phyloP scores from a whole-genome alignment of 2,797 vertebrate genomes.

The Hoplostethus mediterraneus region DNA sequence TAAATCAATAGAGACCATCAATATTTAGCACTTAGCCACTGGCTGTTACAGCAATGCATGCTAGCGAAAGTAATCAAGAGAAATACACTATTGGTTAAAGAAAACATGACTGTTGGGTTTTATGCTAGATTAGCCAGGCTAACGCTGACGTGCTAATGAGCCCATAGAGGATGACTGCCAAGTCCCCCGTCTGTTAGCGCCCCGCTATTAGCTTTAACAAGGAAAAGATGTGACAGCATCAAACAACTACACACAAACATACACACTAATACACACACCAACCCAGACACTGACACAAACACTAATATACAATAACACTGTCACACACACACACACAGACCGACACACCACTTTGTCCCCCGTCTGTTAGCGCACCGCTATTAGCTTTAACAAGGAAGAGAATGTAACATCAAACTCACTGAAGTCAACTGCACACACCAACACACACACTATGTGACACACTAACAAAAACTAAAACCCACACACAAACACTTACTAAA shows the following conservation, averaged over 20 bases:
- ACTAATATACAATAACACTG: neutral
- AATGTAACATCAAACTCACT: conserved; percentile 19
- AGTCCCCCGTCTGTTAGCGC: conserved; percentile 10
- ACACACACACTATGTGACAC: conserved; percentile 4
- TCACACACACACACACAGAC: neutral
- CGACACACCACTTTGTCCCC: neutral
- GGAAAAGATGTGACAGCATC: conserved; percentile 26
- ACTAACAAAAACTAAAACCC: too few relatives aligned
- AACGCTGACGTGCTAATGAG: conserved; percentile 45
- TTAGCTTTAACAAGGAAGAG: conserved; percentile 18
- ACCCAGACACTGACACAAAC: neutral
- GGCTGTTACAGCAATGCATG: too few relatives aligned
- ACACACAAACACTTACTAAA: too few relatives aligned
- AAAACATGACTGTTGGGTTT: conserved; percentile 20
- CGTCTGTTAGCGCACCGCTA: neutral
- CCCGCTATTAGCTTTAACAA: conserved; percentile 9
- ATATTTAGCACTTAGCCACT: too few relatives aligned
- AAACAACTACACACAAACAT: neutral
- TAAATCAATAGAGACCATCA: too few relatives aligned
- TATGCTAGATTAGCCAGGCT: conserved; percentile 31
- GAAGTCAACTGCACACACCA: neutral
- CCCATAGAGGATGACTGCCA: conserved; percentile 19
- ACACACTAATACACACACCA: conserved; percentile 9
- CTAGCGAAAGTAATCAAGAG: neutral
- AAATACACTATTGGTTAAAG: conserved; percentile 32